A percentile compares a stretch with the other conserved stretches of the same genome.
Conservation (phyloP, 1,140 invertebrate species). For the Anthonomus grandis region DNA sequence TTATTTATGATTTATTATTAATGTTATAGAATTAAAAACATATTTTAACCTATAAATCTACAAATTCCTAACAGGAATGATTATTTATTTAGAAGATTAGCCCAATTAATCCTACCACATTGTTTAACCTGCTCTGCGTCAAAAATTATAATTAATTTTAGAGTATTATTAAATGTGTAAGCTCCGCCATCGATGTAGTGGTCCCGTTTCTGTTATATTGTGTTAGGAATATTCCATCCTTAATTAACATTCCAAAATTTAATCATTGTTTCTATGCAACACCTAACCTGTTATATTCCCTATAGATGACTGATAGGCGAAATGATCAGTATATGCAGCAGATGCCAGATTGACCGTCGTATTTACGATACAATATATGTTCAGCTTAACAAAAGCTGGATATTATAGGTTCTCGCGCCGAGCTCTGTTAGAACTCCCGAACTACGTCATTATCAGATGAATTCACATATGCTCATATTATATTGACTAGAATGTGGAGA, state of each 20-base stretch:
- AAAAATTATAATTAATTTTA: too few species aligned
- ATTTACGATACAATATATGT: slow-evolving; percentile 7
- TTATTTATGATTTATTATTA: too few species aligned
- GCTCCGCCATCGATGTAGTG: not conserved
- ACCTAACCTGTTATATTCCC: slow-evolving; percentile 11
- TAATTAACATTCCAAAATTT: slow-evolving; percentile 9
- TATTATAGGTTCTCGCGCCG: not conserved
- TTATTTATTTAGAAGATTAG: too few species aligned
- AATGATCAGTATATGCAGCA: not conserved
- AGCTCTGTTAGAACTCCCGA: slow-evolving; percentile 16
- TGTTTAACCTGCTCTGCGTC: too few species aligned
- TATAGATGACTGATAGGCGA: slow-evolving; percentile 7
- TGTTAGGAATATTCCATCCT: not conserved
- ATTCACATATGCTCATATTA: slow-evolving; percentile 10
- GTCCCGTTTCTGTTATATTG: not conserved
- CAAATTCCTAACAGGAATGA: too few species aligned
- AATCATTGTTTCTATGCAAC: slow-evolving; percentile 10
- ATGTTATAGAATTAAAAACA: too few species aligned
- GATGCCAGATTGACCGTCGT: not conserved
- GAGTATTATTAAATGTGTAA: too few species aligned
- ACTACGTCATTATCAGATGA: slow-evolving; percentile 26
- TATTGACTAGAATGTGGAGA: slow-evolving; percentile 5
- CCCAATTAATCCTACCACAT: too few species aligned
- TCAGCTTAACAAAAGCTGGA: slow-evolving; percentile 18
- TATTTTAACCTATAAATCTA: too few species aligned